Conservation (phyloP, 64 coral and sea anemone species). For the Catalaphyllia jardinei region DNA sequence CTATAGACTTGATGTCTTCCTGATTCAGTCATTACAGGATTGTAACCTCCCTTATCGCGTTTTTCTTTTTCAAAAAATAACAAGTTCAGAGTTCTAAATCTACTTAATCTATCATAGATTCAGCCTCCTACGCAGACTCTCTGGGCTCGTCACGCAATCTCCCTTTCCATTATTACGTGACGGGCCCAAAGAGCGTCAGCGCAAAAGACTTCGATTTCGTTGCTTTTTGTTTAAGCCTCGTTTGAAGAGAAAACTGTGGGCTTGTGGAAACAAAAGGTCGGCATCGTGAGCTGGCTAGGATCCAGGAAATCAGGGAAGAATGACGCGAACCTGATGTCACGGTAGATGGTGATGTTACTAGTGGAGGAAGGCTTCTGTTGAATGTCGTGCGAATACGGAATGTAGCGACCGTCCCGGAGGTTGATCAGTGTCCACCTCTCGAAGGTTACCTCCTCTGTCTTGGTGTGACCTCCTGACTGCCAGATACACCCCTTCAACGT, state of each 20-base stretch:
- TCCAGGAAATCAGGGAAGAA: constrained; percentile 37
- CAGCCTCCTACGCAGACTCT: too few relatives aligned
- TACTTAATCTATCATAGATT: too few relatives aligned
- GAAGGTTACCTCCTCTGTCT: background rate
- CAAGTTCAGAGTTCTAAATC: too few relatives aligned
- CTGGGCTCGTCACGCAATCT: too few relatives aligned
- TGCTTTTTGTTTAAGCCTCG: background rate
- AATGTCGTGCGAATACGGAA: background rate
- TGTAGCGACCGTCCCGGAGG: constrained; percentile 13
- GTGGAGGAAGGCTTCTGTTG: background rate
- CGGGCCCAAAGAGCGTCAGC: too few relatives aligned
- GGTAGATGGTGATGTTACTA: constrained; percentile 11
- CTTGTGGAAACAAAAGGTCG: background rate
- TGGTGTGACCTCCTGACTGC: constrained; percentile 24
- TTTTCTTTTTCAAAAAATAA: too few relatives aligned
- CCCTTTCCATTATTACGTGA: too few relatives aligned
- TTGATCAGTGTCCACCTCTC: constrained; percentile 11
- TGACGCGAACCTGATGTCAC: background rate
- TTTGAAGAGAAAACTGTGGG: background rate
- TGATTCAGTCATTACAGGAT: too few relatives aligned
- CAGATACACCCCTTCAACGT: background rate
- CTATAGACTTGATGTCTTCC: too few relatives aligned
- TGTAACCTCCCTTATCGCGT: too few relatives aligned
- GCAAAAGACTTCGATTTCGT: background rate
- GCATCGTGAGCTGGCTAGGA: constrained; percentile 40